Evolutionary conservation across 2,888 invertebrate species (phyloP).

Genomic region (Erebia epiphron): DNA sequence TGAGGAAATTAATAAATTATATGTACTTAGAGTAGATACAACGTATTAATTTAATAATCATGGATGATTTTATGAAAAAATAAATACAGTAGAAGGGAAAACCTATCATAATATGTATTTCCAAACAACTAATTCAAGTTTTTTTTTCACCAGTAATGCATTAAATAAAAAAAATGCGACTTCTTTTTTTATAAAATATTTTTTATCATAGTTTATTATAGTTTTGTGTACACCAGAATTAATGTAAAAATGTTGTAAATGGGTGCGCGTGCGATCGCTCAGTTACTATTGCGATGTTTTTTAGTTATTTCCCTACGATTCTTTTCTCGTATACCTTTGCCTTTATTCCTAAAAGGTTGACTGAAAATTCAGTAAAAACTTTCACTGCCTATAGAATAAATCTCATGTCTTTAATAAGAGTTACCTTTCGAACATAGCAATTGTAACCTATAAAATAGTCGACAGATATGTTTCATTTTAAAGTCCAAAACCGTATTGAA

Average conservation of each 20-base stretch:
- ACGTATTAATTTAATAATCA: background rate
- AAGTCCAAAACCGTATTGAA: too few relatives aligned
- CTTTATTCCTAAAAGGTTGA: too few relatives aligned
- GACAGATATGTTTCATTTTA: background rate
- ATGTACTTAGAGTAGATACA: background rate
- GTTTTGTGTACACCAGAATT: constrained; percentile 3
- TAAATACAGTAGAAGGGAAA: too few relatives aligned
- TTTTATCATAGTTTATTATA: background rate
- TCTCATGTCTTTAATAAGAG: background rate
- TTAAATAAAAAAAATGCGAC: too few relatives aligned
- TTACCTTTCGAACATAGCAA: background rate
- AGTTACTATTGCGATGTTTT: constrained; percentile 5
- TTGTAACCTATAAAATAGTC: constrained; percentile 1
- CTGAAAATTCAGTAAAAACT: too few relatives aligned
- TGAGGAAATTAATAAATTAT: background rate
- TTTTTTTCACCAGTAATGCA: too few relatives aligned
- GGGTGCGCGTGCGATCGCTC: constrained; percentile 6
- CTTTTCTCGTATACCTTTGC: background rate
- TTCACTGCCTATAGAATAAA: too few relatives aligned
- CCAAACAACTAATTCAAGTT: too few relatives aligned
- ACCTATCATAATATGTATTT: too few relatives aligned
- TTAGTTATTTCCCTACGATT: background rate
- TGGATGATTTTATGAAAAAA: too few relatives aligned
- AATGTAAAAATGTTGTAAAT: constrained; percentile 1
- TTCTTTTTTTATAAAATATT: too few relatives aligned